Evolutionary conservation across 2,888 invertebrate genomes (phyloP).

Genomic region (Patella depressa): DNA sequence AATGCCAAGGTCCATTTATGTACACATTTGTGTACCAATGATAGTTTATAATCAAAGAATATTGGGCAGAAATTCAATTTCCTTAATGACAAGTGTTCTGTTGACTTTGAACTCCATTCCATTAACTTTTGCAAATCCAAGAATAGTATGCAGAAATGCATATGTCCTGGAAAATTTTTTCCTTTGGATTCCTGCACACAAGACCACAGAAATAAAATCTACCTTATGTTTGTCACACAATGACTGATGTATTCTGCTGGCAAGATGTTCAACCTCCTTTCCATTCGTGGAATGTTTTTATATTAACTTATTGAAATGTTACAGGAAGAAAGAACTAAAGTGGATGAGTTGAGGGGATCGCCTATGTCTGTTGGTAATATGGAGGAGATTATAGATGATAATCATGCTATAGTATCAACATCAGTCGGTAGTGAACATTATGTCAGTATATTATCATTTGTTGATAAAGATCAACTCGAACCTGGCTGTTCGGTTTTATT

Average conservation of each 20-base stretch:
- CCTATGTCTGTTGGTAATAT: constrained; percentile 99
- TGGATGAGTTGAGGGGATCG: constrained; percentile 97
- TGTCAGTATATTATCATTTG: constrained; percentile 98
- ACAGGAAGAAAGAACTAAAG: constrained; percentile 94
- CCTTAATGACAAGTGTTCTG: no score
- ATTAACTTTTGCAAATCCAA: no score
- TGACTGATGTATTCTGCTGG: no score
- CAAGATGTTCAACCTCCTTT: background rate
- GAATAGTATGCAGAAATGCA: no score
- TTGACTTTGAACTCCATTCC: no score
- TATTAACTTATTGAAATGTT: constrained; percentile 23
- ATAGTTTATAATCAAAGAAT: no score
- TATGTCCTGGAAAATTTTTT: no score
- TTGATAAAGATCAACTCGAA: constrained; percentile 98
- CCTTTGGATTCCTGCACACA: no score
- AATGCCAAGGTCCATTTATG: no score
- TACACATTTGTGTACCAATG: no score
- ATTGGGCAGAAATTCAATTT: no score
- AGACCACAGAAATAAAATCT: no score
- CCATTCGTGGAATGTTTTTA: background rate
- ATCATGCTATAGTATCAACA: constrained; percentile 99
- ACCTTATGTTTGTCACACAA: background rate
- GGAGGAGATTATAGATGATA: constrained; percentile 99
- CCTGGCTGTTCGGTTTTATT: constrained; percentile 98
- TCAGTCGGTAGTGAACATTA: constrained; percentile 99